Percentiles rank a stretch among this genome's conserved stretches.
These are phyloP conservation scores for Heteractis magnifica DNA, from an alignment of 92 coral and sea anemone genomes.

Conservation along the genomic window DNA sequence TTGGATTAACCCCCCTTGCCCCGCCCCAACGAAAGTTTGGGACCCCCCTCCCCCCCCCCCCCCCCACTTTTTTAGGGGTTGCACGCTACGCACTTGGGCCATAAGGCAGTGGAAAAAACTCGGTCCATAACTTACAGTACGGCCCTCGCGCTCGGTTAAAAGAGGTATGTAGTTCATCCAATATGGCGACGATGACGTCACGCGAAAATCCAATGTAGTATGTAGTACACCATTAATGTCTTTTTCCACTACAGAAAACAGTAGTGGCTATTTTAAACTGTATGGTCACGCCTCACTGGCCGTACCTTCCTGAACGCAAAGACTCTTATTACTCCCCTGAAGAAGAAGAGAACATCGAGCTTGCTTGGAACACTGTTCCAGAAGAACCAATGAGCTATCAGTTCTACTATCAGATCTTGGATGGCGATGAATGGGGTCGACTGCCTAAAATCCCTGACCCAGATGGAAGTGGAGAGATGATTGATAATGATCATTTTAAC, in stretches of 20 bases:
- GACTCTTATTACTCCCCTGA: constrained; percentile 47
- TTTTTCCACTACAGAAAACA: constrained; percentile 61
- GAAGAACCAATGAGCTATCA: constrained; percentile 81
- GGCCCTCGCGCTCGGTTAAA: no score
- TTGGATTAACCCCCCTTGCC: no score
- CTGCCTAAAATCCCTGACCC: constrained; percentile 49
- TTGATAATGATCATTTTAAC: constrained; percentile 49
- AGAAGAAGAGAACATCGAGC: constrained; percentile 67
- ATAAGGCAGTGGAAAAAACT: no score
- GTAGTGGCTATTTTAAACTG: constrained; percentile 82
- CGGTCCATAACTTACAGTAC: no score
- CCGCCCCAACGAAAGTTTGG: no score
- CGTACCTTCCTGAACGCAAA: constrained; percentile 72
- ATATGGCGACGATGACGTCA: neutral
- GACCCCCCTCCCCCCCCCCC: no score
- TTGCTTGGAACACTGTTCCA: constrained; percentile 84
- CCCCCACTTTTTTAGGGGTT: no score
- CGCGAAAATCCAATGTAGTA: neutral
- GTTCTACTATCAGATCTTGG: constrained; percentile 73
- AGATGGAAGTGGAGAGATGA: constrained; percentile 15
- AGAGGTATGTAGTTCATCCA: no score
- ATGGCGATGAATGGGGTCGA: constrained; percentile 76
- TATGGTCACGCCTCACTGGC: constrained; percentile 89
- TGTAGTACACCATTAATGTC: neutral
- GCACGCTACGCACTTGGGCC: no score